Percentiles rank a stretch among this genome's conserved stretches.
Evolutionary conservation across 1,140 invertebrate species (phyloP).

Genomic region (Chelonus insularis): DNA sequence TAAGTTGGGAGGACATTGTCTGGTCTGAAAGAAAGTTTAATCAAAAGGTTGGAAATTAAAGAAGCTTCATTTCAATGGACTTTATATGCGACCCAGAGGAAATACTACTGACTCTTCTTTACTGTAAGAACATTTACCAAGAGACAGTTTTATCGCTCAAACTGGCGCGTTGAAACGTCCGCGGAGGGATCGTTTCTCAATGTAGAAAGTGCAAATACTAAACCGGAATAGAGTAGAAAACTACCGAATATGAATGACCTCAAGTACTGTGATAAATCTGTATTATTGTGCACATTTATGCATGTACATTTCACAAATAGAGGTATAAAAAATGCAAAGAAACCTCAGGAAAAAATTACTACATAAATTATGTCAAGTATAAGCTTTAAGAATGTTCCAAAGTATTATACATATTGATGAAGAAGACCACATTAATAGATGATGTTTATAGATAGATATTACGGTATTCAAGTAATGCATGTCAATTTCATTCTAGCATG

Average conservation of each 20-base stretch:
- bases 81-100: background rate
- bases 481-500: background rate
- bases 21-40: background rate
- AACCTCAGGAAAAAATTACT: too few species aligned
- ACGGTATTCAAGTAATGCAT: too few species aligned
- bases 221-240: background rate
- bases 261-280: conserved; percentile 19
- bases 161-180: conserved; percentile 22
- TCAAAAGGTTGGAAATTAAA: background rate
- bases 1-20: too few species aligned
- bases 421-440: too few species aligned
- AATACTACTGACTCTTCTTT: background rate
- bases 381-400: too few species aligned
- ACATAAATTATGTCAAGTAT: too few species aligned
- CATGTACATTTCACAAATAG: too few species aligned
- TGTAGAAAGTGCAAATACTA: conserved; percentile 9
- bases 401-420: too few species aligned
- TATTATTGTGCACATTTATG: conserved; percentile 5
- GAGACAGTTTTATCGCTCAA: conserved; percentile 21
- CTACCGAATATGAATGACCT: conserved; percentile 27
- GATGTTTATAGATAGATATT: too few species aligned
- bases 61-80: background rate
- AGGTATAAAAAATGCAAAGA: too few species aligned
- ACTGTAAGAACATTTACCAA: conserved; percentile 8
- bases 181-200: conserved; percentile 26